Evolutionary conservation across 92 coral and sea anemone species (phyloP), one percentile per base, ranked within the genome.

Genomic region (Nematostella vectensis): DNA sequence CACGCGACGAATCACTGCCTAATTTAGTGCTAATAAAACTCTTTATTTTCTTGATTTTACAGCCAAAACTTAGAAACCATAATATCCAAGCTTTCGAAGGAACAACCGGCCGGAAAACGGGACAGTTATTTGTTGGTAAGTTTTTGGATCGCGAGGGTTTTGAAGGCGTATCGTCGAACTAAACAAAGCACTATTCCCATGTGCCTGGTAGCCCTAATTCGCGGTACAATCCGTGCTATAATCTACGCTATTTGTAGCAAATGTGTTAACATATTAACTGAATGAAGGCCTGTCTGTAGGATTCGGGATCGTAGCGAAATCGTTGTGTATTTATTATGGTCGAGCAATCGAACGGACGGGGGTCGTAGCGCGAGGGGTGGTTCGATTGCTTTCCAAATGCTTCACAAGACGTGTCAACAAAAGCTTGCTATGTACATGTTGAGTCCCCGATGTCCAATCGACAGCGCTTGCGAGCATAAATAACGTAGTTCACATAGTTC

Each of bases 1-100:
- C 79, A 72, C 86, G 80, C 86, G 77, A 50, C 64, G 55, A 50
- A 52, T 56, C 53, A 52, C 49, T 56, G 50, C 59, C 60, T 50
- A 67, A 72, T 51, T 18, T 29, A 43, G 55, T 47, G 30, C 26
- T 51, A 29, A 48, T 54, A 42, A 63, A 37, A 62, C 44, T 24
- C 60, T 18, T 18, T 67, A 10, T 69, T 59, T 33, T 65, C 43
- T 50, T 67, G 68, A 25, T 38, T 74, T 47, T 49, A 25, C 59
- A 93, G 99, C 58, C 99, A 93, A 62, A 93, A 93, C 74, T 66
- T 93, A 42, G 99, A 93, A 61, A 93, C 95, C 48, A 93, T 93
- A 3, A 83, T 93, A 54, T 93, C 99, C 53, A 93, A 93, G 75
- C 84, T 93, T 50, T 80, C 99, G 12, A 93, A 76, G 52, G 99